Conservation (phyloP, 1,140 invertebrate genomes). For the Fopius arisanus region DNA sequence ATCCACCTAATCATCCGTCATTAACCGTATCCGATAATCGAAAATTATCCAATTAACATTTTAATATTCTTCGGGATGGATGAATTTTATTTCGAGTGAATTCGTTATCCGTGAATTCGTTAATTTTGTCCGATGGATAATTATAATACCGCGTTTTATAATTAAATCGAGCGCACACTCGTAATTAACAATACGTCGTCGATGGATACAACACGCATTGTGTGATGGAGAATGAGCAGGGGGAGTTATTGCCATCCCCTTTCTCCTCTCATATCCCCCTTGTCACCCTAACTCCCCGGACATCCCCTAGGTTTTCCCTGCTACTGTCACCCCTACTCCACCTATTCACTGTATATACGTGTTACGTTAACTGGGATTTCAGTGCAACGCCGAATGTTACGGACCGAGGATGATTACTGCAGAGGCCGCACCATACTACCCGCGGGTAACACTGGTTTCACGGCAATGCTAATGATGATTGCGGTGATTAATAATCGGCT, state of each 20-base stretch:
- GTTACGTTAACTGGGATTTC: slow-evolving; percentile 9
- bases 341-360: slow-evolving; percentile 24
- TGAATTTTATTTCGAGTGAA: not conserved
- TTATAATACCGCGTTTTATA: slow-evolving; percentile 11
- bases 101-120: not conserved
- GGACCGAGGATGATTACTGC: slow-evolving; percentile 14
- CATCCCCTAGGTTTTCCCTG: no score
- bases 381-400: slow-evolving; percentile 12
- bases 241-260: not conserved
- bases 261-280: no score
- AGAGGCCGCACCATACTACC: not conserved
- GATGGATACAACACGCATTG: slow-evolving; percentile 9
- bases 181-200: slow-evolving; percentile 9
- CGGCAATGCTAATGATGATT: slow-evolving; percentile 14
- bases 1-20: not conserved
- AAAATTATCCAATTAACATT: not conserved
- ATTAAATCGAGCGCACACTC: slow-evolving; percentile 7
- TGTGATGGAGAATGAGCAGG: not conserved
- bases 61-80: not conserved
- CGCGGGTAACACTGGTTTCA: slow-evolving; percentile 9
- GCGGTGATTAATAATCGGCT: slow-evolving; percentile 14
- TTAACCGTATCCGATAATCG: not conserved
- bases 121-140: slow-evolving; percentile 4
- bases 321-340: slow-evolving; percentile 37
- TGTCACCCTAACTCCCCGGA: no score